Percentiles rank a stretch among this genome's conserved stretches.
phyloP scores from a whole-genome alignment of 2,888 invertebrate genomes.

The Cremastinae sp. region DNA sequence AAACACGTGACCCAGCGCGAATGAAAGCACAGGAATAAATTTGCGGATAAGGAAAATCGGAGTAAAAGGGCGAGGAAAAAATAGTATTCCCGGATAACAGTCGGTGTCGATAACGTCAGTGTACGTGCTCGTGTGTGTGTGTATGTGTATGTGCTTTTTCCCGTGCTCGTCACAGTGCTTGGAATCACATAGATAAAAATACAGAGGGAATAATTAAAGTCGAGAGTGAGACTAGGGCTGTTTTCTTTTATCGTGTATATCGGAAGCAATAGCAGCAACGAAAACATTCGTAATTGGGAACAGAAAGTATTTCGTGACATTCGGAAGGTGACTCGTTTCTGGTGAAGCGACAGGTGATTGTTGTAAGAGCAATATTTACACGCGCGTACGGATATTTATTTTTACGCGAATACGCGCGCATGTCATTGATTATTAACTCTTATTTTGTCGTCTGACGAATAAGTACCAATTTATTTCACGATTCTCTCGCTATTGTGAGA shows the following conservation, averaged over 20 bases:
- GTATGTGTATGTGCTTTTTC: constrained; percentile 11
- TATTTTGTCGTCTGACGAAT: constrained; percentile 6
- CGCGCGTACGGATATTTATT: neutral
- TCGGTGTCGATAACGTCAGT: constrained; percentile 36
- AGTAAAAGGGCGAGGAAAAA: constrained; percentile 7
- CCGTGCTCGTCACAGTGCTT: constrained; percentile 33
- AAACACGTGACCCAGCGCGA: constrained; percentile 53
- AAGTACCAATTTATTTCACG: constrained; percentile 23
- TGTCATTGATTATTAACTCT: constrained; percentile 2
- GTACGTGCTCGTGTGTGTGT: constrained; percentile 11
- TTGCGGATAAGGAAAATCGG: constrained; percentile 28
- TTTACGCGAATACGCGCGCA: neutral
- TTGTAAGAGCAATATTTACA: constrained; percentile 36
- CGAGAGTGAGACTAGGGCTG: neutral
- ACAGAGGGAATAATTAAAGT: constrained; percentile 3
- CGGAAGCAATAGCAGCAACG: neutral
- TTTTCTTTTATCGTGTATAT: constrained; percentile 10
- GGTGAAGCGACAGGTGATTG: constrained; percentile 59
- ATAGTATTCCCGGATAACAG: constrained; percentile 29
- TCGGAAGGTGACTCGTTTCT: constrained; percentile 40
- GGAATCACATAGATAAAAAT: constrained; percentile 23
- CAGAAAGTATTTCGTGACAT: constrained; percentile 42
- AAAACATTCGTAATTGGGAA: constrained; percentile 20
- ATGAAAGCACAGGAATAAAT: constrained; percentile 31
- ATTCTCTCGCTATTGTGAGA: constrained; percentile 62